These are phyloP conservation scores for Phenganax subtilis DNA, from an alignment of 92 coral and sea anemone species.

Conservation along the genomic window DNA sequence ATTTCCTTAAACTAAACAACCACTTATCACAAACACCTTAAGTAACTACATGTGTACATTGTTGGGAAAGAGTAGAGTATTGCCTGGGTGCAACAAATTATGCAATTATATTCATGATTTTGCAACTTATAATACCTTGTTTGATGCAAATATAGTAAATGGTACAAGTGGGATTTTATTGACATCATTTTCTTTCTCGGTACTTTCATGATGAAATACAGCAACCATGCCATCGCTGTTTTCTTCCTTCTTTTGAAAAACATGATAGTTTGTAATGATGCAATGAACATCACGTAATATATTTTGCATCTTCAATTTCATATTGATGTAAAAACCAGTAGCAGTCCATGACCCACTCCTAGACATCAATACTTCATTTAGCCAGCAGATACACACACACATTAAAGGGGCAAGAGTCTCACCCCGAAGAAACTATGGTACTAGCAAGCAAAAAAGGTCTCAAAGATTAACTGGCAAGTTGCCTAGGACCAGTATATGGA, in stretches of 20 bases:
- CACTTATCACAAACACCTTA: too few relatives aligned
- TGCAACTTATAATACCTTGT: slow-evolving; percentile 9
- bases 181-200: background rate
- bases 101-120: too few relatives aligned
- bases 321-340: slow-evolving; percentile 24
- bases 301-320: background rate
- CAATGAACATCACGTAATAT: background rate
- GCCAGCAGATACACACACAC: background rate
- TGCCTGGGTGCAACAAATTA: too few relatives aligned
- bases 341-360: slow-evolving; percentile 29
- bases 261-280: slow-evolving; percentile 36
- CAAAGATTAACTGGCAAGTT: too few relatives aligned
- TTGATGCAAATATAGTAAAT: background rate
- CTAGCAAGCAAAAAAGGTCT: too few relatives aligned
- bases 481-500: too few relatives aligned
- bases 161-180: slow-evolving; percentile 3
- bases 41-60: too few relatives aligned
- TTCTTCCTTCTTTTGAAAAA: slow-evolving; percentile 5
- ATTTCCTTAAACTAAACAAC: slow-evolving; percentile 11
- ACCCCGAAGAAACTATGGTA: background rate
- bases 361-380: background rate
- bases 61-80: too few relatives aligned
- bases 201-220: slow-evolving; percentile 30
- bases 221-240: slow-evolving; percentile 10
- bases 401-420: background rate